Evolutionary conservation across 2,113 vertebrate genomes (phyloP).

Genomic region (Anseranas semipalmata): DNA sequence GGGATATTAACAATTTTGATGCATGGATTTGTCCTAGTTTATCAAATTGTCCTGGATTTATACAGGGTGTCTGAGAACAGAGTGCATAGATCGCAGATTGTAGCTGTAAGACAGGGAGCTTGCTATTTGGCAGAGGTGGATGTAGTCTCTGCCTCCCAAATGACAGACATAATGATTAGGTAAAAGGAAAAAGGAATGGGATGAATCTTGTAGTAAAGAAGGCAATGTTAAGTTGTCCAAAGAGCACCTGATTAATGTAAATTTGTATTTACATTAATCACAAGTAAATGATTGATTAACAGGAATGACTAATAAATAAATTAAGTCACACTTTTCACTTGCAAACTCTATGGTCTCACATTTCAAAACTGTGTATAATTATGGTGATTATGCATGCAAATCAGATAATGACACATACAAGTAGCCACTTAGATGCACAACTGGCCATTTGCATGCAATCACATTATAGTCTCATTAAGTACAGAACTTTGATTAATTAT

Average conservation of each 20-base stretch:
- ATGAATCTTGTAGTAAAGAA: not conserved
- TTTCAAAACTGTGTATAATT: constrained; percentile 34
- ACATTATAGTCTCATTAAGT: not conserved
- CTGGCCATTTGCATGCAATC: constrained; percentile 21
- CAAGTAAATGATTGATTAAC: constrained; percentile 47
- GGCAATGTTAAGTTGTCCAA: not conserved
- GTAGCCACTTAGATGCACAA: constrained; percentile 32
- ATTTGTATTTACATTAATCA: too few relatives aligned
- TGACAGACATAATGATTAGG: not conserved
- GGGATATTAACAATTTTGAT: not conserved
- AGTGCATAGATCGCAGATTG: not conserved
- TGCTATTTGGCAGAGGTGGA: not conserved
- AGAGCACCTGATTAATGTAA: constrained; percentile 36
- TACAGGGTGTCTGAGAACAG: not conserved
- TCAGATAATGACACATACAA: constrained; percentile 31
- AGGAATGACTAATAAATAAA: constrained; percentile 18
- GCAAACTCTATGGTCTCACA: not conserved
- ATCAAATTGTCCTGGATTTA: not conserved
- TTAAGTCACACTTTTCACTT: constrained; percentile 16
- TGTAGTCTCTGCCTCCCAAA: not conserved
- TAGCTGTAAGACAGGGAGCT: not conserved
- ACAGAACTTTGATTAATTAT: constrained; percentile 1
- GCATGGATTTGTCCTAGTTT: not conserved
- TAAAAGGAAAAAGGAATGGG: not conserved
- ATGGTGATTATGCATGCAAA: constrained; percentile 32